Evolutionary conservation across 2,888 invertebrate genomes (phyloP), one percentile per base, ranked within the genome.

Genomic region (Synanthedon tipuliformis): DNA sequence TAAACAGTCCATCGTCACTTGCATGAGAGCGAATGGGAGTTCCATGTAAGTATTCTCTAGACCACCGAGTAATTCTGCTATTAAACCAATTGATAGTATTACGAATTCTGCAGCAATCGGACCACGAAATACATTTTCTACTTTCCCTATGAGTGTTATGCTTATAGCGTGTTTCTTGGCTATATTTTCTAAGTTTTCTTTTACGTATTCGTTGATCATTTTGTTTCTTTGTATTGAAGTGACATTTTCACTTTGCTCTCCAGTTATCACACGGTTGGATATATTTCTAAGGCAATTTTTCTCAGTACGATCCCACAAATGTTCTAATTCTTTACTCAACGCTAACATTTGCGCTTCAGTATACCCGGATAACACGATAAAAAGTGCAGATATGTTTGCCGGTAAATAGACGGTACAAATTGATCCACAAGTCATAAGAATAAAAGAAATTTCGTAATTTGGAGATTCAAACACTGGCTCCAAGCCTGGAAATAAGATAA

Each of bases 51-150:
- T 80, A 8, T 79, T 75, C 18, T 78, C 68, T 50, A 81, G 54
- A 0, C 78, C 74, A 3, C 75, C 79, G 0, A 81, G 65, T n/a
- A 80, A 52, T 57, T 74, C 76, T 1, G 74, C 66, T 50, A 75
- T 72, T 1, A 81, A 55, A 3, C 69, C 72, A 2, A 69, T 53
- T 0, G 70, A 63, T 1, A 79, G 60, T 3, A 73, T 57, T 0
- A 64, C 8, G 49, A 78, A 77, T 55, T 76, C 79, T 3, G 71
- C 55, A 4, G 71, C 75, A n/a, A 75, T 64, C 0, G 73, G 70
- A 2, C 65, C 61, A 49, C 67, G 61, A 51, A 76, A 75, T 0
- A 71, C 56, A 2, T 56, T 54, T 59, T 78, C 75, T 0, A 74
- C 56, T 55, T 65, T 57, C 13, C 56, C 56, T 1, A 76, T 40